Conservation (phyloP, 2,888 invertebrate genomes). For the Arctia plantaginis region DNA sequence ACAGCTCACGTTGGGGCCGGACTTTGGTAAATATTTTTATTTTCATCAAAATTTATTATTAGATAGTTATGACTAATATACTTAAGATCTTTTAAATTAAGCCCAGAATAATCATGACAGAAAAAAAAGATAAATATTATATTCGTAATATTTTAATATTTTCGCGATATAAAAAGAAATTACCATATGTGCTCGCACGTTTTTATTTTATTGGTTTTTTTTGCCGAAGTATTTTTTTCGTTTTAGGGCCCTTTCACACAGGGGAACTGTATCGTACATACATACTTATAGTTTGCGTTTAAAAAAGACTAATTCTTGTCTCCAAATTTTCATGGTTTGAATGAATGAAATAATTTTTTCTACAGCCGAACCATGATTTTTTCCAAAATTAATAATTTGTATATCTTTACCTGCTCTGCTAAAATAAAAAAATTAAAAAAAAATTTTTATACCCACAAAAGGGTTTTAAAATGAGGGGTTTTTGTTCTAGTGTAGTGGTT, state of each 20-base stretch:
- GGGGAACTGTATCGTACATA: conserved; percentile 9
- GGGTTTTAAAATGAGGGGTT: too few relatives aligned
- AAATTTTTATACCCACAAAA: too few relatives aligned
- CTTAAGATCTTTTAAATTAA: background rate
- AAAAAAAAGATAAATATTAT: conserved; percentile 13
- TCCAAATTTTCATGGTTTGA: too few relatives aligned
- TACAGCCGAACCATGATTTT: too few relatives aligned
- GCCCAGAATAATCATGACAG: background rate
- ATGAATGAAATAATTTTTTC: too few relatives aligned
- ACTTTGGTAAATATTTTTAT: conserved; percentile 73
- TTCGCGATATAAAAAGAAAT: conserved; percentile 50
- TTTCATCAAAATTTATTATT: background rate
- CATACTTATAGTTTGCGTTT: too few relatives aligned
- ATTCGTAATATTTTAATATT: conserved; percentile 36
- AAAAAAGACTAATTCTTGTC: too few relatives aligned
- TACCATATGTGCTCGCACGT: conserved; percentile 58
- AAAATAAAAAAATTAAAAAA: too few relatives aligned
- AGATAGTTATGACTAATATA: background rate
- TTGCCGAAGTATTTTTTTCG: conserved; percentile 59
- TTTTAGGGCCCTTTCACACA: background rate
- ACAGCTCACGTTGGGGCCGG: conserved; percentile 84
- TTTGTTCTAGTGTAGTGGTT: too few relatives aligned
- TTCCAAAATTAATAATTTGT: too few relatives aligned
- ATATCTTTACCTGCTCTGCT: too few relatives aligned
- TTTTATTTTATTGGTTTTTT: conserved; percentile 73